Conservation (phyloP, 2,888 invertebrate species). For the Metopia argyrocephala region DNA sequence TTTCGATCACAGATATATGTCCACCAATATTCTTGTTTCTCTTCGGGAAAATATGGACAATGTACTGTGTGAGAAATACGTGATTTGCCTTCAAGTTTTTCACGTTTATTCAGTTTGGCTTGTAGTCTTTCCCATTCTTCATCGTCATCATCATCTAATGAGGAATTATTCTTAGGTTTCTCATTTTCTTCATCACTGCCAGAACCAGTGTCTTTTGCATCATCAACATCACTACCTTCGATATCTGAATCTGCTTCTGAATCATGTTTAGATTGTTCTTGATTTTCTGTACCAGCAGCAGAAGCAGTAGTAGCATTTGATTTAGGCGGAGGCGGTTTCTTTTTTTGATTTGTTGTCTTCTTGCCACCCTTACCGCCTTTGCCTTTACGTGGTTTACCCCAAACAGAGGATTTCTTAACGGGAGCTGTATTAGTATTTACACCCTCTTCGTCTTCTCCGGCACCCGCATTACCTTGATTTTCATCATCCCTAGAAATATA, state of each 20-base stretch:
- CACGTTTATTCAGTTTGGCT: constrained; percentile 90
- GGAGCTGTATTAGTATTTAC: constrained; percentile 70
- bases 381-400: constrained; percentile 86
- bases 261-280: constrained; percentile 71
- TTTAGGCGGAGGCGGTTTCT: constrained; percentile 76
- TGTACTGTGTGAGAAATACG: constrained; percentile 98
- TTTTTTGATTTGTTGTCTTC: constrained; percentile 75
- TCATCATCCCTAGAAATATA: constrained; percentile 76
- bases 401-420: constrained; percentile 88
- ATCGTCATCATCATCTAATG: constrained; percentile 84
- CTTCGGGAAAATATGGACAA: constrained; percentile 96
- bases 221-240: constrained; percentile 80
- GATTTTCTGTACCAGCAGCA: constrained; percentile 61
- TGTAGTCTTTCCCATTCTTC: constrained; percentile 96
- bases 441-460: constrained; percentile 80
- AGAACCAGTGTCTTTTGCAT: constrained; percentile 76
- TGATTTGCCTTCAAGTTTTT: constrained; percentile 94
- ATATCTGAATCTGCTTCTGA: constrained; percentile 79
- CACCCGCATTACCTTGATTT: constrained; percentile 77
- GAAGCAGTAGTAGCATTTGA: constrained; percentile 72
- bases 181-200: constrained; percentile 82
- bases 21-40: constrained; percentile 99
- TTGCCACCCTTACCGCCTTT: constrained; percentile 81
- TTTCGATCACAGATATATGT: constrained; percentile 98
- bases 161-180: constrained; percentile 80